Evolutionary conservation across 2,113 vertebrate genomes (phyloP).

Genomic region (Apaloderma vittatum): DNA sequence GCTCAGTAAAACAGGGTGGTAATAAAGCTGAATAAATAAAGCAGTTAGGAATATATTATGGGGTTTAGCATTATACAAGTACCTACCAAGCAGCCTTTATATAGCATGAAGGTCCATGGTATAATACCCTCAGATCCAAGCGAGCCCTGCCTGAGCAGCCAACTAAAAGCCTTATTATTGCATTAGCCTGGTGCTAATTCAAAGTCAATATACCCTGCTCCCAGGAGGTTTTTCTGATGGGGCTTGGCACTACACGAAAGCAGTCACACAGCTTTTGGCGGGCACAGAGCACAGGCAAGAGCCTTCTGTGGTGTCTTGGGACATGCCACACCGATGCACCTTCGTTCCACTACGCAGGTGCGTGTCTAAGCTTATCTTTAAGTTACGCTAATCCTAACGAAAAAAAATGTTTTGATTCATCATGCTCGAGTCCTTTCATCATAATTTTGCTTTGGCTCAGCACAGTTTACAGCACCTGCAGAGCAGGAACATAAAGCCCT

Average conservation of each 20-base stretch:
- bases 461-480: background rate
- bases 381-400: background rate
- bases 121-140: background rate
- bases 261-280: background rate
- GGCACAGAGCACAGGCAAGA: background rate
- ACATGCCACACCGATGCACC: background rate
- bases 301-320: fast-evolving
- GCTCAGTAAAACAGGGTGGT: background rate
- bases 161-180: background rate
- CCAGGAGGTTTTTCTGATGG: background rate
- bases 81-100: background rate
- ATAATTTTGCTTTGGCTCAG: background rate
- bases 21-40: background rate
- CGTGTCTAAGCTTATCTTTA: background rate
- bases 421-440: background rate
- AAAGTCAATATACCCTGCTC: background rate
- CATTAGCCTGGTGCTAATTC: background rate
- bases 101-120: fast-evolving
- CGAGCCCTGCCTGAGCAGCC: background rate
- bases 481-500: background rate
- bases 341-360: background rate
- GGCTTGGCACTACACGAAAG: background rate
- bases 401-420: background rate
- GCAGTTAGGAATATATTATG: fast-evolving
- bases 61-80: background rate